These are phyloP conservation scores for Oreocharis arfaki DNA, from an alignment of 2,113 vertebrate species.

Conservation along the genomic window DNA sequence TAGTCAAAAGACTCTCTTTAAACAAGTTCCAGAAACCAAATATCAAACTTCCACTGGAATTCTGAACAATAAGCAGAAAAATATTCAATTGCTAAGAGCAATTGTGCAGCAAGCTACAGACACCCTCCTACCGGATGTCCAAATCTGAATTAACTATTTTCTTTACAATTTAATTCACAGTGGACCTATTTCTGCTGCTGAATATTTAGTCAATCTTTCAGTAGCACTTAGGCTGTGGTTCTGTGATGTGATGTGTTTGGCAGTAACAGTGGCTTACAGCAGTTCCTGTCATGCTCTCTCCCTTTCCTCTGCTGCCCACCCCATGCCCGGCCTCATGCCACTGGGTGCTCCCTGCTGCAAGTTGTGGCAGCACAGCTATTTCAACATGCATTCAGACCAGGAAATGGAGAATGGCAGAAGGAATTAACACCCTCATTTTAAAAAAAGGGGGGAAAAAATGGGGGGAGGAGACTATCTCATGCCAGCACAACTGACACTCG, in stretches of 20 bases:
- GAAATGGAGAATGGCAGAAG: slow-evolving; percentile 1
- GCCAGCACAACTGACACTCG: background rate
- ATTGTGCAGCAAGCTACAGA: background rate
- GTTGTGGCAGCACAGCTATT: slow-evolving; percentile 21
- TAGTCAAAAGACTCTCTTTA: background rate
- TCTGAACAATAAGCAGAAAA: background rate
- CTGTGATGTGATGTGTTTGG: background rate
- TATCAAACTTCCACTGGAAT: background rate
- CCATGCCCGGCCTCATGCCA: background rate
- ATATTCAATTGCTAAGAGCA: background rate
- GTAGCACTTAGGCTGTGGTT: background rate
- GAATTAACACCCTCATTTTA: background rate
- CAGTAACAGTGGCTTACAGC: background rate
- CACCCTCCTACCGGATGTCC: background rate
- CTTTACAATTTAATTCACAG: background rate
- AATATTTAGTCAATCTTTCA: slow-evolving; percentile 3
- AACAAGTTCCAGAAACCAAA: background rate
- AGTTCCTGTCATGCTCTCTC: background rate
- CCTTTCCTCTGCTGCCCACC: background rate
- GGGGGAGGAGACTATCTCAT: background rate
- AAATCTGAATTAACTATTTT: background rate
- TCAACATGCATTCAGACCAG: slow-evolving; percentile 29
- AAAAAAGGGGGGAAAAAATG: fast-evolving
- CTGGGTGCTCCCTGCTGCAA: slow-evolving; percentile 5
- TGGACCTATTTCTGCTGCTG: background rate